Evolutionary conservation across 1,140 invertebrate genomes (phyloP), one percentile per base, ranked within the genome.

Genomic region (Pantala flavescens): DNA sequence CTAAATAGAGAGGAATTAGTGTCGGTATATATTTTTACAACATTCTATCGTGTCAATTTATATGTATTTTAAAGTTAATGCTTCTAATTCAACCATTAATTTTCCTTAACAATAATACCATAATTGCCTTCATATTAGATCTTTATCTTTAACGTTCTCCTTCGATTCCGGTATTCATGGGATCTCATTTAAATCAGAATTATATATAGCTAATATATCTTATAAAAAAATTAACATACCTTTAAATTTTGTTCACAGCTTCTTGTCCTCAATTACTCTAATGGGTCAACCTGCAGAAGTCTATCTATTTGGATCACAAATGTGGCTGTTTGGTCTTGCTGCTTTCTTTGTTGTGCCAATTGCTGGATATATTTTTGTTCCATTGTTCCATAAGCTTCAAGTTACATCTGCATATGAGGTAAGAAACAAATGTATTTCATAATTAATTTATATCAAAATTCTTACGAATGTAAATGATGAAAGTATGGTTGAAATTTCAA

Each of bases 221-320:
- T n/a, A n/a, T n/a, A n/a, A n/a, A n/a, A n/a, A n/a, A n/a, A 5
- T 36, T 36, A 36, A 36, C 28, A 9, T 36, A 36, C 9, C 28
- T 9, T 36, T 2, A 36, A 36, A 36, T 36, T 72, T 75, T 82
- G 72, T 79, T 82, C 72, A 19, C 77, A 86, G 84, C 72, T 88
- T 88, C 78, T 83, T 88, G 81, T 88, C 86, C 0, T 86, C 87
- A 70, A 86, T 88, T 71, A 87, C 86, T 0, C 77, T 89, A 36
- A 83, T 88, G 19, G 87, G 87, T 0, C 86, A 84, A 28, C 87
- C 87, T 14, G 84, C 86, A 0, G 87, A 88, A 78, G 83, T 87
- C 14, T 88, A 88, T 71, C 77, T 79, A 36, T 84, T 80, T 76
- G 85, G 85, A 10, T 80, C 83, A 9, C 80, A 84, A 73, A 81